Evolutionary conservation across 2,888 invertebrate genomes (phyloP), one percentile per base, ranked within the genome.

Genomic region (Bedellia somnulentella): DNA sequence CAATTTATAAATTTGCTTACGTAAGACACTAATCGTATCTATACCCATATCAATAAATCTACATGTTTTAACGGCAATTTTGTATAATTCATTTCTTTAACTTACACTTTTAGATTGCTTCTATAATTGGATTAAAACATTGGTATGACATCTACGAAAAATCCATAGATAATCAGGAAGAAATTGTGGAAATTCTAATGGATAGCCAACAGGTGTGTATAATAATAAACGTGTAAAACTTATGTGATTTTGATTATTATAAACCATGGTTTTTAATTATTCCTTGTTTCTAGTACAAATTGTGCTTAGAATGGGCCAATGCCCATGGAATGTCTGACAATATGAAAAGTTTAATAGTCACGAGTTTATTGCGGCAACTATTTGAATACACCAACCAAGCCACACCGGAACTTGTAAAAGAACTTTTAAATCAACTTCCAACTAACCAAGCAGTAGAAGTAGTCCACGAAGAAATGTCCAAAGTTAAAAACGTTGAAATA

Each of bases 261-360:
- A 30, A 8, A 25, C 28, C 29, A 34, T 31, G 41, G 34, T 35
- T 35, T 68, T 68, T 32, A 18, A 9, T 18, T 18, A 18, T 6
- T 9, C 5, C 5, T 6, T 9, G 9, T 18, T 18, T 18, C 9
- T 61, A 84, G 78, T 80, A 80, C 37, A 79, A 84, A 41, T 46
- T 86, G 2, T 83, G 88, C 39, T 62, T 86, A 27, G 80, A 85
- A 36, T 89, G 87, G 83, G 79, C 86, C 6, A 79, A 83, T 27
- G 78, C 81, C 6, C 83, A 86, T 38, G 68, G 79, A 12, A 75
- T 81, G 10, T 77, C 77, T 1, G 68, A 78, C 25, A 67, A 79
- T 38, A 71, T 80, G 51, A 76, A 80, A 37, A 70, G 76, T 46
- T 45, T 80, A 37, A 67, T 81, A 31, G 64, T 75, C 0, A 63